Conservation (phyloP, 2,888 invertebrate species). For the Linnaemya vulpina region DNA sequence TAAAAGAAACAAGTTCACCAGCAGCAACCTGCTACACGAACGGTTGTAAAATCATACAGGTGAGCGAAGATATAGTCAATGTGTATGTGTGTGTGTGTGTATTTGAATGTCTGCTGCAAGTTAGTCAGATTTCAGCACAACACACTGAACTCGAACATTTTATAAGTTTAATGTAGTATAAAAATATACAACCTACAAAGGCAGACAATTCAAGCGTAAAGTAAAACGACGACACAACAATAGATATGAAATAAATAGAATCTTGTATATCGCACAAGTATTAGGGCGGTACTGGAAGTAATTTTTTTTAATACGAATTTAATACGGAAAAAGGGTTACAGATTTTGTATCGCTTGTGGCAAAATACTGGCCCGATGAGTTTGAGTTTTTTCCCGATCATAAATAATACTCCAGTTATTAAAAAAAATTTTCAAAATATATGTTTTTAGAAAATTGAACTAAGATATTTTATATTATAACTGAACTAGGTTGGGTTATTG, state of each 20-base stretch:
- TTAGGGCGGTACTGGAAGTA: not conserved
- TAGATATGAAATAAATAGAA: slow-evolving; percentile 35
- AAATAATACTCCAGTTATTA: too few species aligned
- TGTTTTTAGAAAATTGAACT: too few species aligned
- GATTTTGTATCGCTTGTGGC: too few species aligned
- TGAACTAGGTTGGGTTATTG: too few species aligned
- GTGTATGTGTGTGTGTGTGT: not conserved
- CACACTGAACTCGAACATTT: slow-evolving; percentile 29
- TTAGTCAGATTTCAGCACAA: slow-evolving; percentile 10
- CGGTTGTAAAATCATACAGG: not conserved
- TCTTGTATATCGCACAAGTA: not conserved
- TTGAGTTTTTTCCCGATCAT: too few species aligned
- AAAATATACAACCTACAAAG: slow-evolving; percentile 58
- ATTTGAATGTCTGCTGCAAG: slow-evolving; percentile 1
- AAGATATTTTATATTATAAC: too few species aligned
- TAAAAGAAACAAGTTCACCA: slow-evolving; percentile 22
- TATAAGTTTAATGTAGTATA: slow-evolving; percentile 58
- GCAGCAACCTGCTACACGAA: not conserved
- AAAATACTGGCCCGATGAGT: too few species aligned
- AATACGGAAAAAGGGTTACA: not conserved
- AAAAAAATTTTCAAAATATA: too few species aligned
- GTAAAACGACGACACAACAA: slow-evolving; percentile 51
- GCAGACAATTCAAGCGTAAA: slow-evolving; percentile 60
- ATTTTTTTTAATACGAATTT: not conserved
- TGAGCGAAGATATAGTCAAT: not conserved